Base-by-base conservation (phyloP, 2,797 vertebrate species). In the Philypnodon macrostomus region DNA sequence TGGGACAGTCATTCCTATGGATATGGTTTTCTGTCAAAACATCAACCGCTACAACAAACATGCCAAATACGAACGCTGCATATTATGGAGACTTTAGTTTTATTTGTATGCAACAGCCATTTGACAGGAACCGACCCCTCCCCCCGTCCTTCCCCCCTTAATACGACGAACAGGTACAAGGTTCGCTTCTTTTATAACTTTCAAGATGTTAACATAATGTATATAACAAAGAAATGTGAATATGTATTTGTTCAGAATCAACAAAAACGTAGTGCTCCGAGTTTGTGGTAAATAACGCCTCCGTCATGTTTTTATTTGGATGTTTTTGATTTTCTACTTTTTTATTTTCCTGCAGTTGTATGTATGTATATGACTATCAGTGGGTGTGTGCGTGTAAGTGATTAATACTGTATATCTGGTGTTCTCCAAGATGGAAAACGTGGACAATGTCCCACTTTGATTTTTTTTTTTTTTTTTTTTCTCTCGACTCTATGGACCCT, bases 351-450 rank as follows among this genome's bases (percentile, higher is more conserved):
- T 59, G 74, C 75, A 58, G 62, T 75, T 61, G 72, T 80, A 55
- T 77, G 81, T 81, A 67, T 84, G 79, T 83, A 72, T 70, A 70
- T 73, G 75, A 78, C 71, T 84, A 73, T 82, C 70, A 53, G 69
- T 74, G 81, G 62, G 75, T 73, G 75, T 55, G 72, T 77, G 58
- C 75, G 81, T 79, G 83, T 79, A 75, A 58, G 84, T 86, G 88
- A 88, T 86, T 87, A 85, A 90, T 89, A 90, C 88, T 90, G 89
- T 90, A 88, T 89, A 90, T 89, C 81, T 86, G 86, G 76, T 87
- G 83, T 90, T 87, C 77, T 89, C 79, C 74, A 69, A 77, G 81
- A 82, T 77, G 77, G 77, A 85, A n/a, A 83, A 82, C 73, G 75
- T 71, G 41, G 83, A 85, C 81, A 75, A 84, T 83, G 88, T 87